Conservation (phyloP, 2,113 vertebrate genomes). For the Sebastes schlegelii region DNA sequence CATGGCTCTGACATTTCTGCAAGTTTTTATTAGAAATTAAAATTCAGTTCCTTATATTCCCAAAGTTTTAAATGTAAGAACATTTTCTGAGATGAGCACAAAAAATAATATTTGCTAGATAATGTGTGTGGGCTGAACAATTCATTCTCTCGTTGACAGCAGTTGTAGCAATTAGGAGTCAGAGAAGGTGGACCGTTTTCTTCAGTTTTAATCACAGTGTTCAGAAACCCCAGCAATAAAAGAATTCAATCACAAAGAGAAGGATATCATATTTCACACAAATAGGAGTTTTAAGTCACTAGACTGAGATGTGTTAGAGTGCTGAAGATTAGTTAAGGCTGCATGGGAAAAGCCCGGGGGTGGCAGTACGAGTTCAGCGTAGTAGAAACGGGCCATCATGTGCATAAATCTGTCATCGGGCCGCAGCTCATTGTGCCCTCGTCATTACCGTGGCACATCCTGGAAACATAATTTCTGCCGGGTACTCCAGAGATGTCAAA, state of each 20-base stretch:
- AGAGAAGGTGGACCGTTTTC: slow-evolving; percentile 17
- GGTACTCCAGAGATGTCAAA: slow-evolving; percentile 66
- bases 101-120: slow-evolving; percentile 12
- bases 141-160: slow-evolving; percentile 39
- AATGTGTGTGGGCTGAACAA: slow-evolving; percentile 37
- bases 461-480: slow-evolving; percentile 60
- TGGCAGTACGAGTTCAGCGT: slow-evolving; percentile 53
- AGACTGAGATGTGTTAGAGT: slow-evolving; percentile 21
- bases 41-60: slow-evolving; percentile 4
- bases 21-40: background rate
- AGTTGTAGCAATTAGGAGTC: slow-evolving; percentile 41
- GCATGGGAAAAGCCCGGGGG: slow-evolving; percentile 35
- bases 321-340: slow-evolving; percentile 50
- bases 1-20: background rate
- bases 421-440: slow-evolving; percentile 55
- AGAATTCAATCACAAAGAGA: slow-evolving; percentile 43
- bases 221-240: slow-evolving; percentile 31
- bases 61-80: background rate
- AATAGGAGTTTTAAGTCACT: slow-evolving; percentile 39
- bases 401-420: slow-evolving; percentile 68
- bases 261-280: slow-evolving; percentile 33
- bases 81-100: slow-evolving; percentile 3
- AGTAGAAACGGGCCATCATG: slow-evolving; percentile 51
- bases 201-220: slow-evolving; percentile 29
- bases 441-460: slow-evolving; percentile 55